phyloP scores from a whole-genome alignment of 53 echinoderm and acorn worm species.

The Echinometra lucunter region DNA sequence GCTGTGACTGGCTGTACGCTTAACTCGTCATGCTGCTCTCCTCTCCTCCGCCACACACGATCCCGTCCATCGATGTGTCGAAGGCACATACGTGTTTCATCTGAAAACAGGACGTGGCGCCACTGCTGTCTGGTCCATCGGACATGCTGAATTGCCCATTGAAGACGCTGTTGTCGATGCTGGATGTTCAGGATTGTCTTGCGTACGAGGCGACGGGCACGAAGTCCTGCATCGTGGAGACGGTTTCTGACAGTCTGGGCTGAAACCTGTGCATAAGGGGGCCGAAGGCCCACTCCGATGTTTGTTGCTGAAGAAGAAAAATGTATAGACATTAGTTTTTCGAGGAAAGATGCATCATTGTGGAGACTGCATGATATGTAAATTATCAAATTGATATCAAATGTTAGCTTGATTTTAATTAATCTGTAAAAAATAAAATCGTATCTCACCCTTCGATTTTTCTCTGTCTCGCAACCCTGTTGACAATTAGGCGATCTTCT shows the following conservation, averaged over 20 bases:
- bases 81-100: slow-evolving; percentile 5
- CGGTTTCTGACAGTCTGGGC: slow-evolving; percentile 18
- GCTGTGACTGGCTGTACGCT: background rate
- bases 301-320: background rate
- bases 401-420: background rate
- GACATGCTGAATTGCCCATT: background rate
- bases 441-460: slow-evolving; percentile 38
- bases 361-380: background rate
- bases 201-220: background rate
- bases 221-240: slow-evolving; percentile 42
- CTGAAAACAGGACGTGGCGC: background rate
- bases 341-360: too few relatives aligned
- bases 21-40: background rate
- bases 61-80: background rate
- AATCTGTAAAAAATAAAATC: background rate
- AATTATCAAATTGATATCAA: slow-evolving; percentile 34
- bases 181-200: background rate
- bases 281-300: background rate
- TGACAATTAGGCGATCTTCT: background rate
- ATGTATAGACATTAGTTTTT: too few relatives aligned
- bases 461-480: background rate
- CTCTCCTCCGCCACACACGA: background rate
- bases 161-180: background rate
- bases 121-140: slow-evolving; percentile 2
- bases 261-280: slow-evolving; percentile 25